Evolutionary conservation across 2,888 invertebrate species (phyloP).

Genomic region (Catocala sponsa): DNA sequence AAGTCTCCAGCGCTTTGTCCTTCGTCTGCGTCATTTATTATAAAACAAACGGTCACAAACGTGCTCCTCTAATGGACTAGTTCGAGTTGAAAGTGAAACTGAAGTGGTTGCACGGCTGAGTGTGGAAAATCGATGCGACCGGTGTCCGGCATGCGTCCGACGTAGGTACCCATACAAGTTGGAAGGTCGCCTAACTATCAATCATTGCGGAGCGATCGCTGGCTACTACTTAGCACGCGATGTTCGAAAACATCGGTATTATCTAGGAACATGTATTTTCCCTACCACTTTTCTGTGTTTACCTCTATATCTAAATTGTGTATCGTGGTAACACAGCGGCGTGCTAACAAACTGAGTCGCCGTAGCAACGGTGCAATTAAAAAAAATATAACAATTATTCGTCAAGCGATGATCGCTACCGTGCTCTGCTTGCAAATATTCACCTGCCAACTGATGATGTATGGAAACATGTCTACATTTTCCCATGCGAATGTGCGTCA

Average conservation of each 20-base stretch:
- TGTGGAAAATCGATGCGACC: slow-evolving; percentile 80
- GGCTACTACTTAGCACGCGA: slow-evolving; percentile 57
- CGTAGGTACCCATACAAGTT: slow-evolving; percentile 64
- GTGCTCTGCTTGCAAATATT: slow-evolving; percentile 65
- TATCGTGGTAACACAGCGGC: slow-evolving; percentile 57
- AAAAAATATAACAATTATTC: slow-evolving; percentile 60
- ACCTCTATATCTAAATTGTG: slow-evolving; percentile 48
- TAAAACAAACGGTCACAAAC: slow-evolving; percentile 49
- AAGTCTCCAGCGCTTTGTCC: slow-evolving; percentile 50
- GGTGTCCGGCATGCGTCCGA: slow-evolving; percentile 70
- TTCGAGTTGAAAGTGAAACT: slow-evolving; percentile 76
- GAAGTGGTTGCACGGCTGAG: slow-evolving; percentile 63
- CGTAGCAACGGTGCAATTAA: slow-evolving; percentile 72
- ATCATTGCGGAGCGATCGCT: slow-evolving; percentile 66
- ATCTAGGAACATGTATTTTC: slow-evolving; percentile 33
- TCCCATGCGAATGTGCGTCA: slow-evolving; percentile 58
- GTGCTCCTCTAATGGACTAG: slow-evolving; percentile 69
- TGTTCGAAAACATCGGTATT: slow-evolving; percentile 37
- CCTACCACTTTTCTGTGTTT: slow-evolving; percentile 30
- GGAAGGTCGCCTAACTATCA: slow-evolving; percentile 75
- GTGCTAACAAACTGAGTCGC: slow-evolving; percentile 69
- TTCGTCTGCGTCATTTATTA: slow-evolving; percentile 54
- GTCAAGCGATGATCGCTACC: slow-evolving; percentile 68
- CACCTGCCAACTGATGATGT: slow-evolving; percentile 84
- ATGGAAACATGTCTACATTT: slow-evolving; percentile 84